These are phyloP conservation scores for Thymelicus sylvestris DNA, from an alignment of 2,888 invertebrate species.

Conservation along the genomic window DNA sequence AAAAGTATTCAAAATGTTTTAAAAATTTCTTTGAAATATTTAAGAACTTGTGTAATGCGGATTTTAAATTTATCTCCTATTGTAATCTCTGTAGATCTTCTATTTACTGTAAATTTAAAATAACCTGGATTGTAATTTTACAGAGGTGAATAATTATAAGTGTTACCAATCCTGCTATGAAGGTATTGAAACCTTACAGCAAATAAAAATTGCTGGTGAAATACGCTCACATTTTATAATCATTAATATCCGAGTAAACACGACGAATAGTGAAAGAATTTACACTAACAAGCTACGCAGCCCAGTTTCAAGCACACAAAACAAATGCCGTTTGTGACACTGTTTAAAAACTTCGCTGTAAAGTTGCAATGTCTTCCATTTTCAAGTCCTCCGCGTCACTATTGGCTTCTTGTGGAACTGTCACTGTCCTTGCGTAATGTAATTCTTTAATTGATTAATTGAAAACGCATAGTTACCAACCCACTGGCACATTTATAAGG, in stretches of 20 bases:
- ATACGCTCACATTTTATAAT: not conserved
- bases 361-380: constrained; percentile 31
- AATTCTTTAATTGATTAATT: not conserved
- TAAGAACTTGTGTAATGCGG: not conserved
- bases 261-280: constrained; percentile 24
- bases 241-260: not conserved
- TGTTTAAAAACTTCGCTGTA: constrained; percentile 23
- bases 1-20: constrained; percentile 14
- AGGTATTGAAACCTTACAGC: constrained; percentile 21
- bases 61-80: not conserved
- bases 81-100: not conserved
- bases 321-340: constrained; percentile 23
- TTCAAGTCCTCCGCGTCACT: constrained; percentile 4
- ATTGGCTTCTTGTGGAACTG: constrained; percentile 17
- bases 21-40: constrained; percentile 21
- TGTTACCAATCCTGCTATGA: not conserved
- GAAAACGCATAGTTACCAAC: not conserved
- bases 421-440: not conserved
- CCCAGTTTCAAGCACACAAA: constrained; percentile 24
- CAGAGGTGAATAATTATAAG: too few species aligned
- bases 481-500: not conserved
- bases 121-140: not conserved
- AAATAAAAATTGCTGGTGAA: not conserved
- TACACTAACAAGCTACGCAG: constrained; percentile 31
- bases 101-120: constrained; percentile 12